These are phyloP conservation scores for Leptopilina clavipes DNA, from an alignment of 1,140 invertebrate genomes.

Conservation along the genomic window DNA sequence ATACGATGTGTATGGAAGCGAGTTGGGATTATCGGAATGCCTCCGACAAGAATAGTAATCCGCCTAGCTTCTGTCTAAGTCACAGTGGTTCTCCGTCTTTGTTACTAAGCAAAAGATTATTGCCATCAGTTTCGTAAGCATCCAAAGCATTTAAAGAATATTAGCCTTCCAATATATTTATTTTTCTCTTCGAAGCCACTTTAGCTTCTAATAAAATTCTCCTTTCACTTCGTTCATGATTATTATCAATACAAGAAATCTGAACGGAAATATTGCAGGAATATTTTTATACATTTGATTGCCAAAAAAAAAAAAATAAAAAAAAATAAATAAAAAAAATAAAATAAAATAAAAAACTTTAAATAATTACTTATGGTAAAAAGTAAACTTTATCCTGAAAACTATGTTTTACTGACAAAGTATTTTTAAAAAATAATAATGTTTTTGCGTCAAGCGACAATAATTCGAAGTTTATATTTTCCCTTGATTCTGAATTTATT, in stretches of 20 bases:
- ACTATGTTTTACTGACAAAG: no score
- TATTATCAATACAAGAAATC: neutral
- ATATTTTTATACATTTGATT: conserved; percentile 22
- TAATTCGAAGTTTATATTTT: neutral
- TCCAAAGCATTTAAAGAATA: conserved; percentile 54
- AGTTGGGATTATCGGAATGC: conserved; percentile 68
- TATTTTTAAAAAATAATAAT: no score
- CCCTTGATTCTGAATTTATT: neutral
- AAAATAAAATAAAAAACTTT: no score
- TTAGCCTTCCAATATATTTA: conserved; percentile 41
- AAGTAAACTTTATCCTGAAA: no score
- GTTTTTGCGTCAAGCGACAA: neutral
- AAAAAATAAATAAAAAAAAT: no score
- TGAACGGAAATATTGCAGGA: neutral
- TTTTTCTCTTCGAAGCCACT: conserved; percentile 50
- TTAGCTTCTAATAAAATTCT: conserved; percentile 49
- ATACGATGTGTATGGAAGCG: conserved; percentile 21
- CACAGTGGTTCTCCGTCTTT: conserved; percentile 59
- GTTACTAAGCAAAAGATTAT: conserved; percentile 48
- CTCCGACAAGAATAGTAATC: conserved; percentile 70
- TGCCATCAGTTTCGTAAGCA: conserved; percentile 52
- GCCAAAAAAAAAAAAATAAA: neutral
- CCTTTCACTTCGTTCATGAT: conserved; percentile 49
- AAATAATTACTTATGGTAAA: no score
- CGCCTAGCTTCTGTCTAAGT: conserved; percentile 55